Conservation (phyloP, 1,140 invertebrate genomes). For the Caenorhabditis remanei region DNA sequence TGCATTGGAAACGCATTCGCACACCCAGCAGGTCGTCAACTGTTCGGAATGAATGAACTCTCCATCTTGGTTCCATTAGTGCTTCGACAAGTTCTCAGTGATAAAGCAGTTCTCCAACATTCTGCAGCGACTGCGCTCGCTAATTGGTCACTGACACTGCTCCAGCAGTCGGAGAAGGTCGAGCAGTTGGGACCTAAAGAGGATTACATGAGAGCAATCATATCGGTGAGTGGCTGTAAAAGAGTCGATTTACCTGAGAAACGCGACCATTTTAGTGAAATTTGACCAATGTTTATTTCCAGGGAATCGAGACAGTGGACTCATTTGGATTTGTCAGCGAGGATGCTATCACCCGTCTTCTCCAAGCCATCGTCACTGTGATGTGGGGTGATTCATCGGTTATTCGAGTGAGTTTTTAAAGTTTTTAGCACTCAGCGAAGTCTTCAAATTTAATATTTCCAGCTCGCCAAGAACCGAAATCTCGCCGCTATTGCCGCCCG, state of each 20-base stretch:
- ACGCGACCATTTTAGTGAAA: neutral
- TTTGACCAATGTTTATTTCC: neutral
- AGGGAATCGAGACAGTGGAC: conserved; percentile 49
- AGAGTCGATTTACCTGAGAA: no score
- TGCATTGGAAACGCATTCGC: conserved; percentile 69
- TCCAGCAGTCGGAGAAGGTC: conserved; percentile 65
- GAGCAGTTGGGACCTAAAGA: conserved; percentile 73
- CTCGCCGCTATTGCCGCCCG: conserved; percentile 65
- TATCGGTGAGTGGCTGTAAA: conserved; percentile 51
- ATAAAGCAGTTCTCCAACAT: conserved; percentile 61
- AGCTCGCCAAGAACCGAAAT: conserved; percentile 68
- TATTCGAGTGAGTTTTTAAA: conserved; percentile 63
- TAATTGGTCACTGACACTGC: conserved; percentile 68
- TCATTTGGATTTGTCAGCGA: conserved; percentile 63
- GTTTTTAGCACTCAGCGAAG: neutral
- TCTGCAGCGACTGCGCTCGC: conserved; percentile 69
- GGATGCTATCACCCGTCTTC: conserved; percentile 67
- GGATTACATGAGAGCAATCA: conserved; percentile 69
- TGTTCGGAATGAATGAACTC: conserved; percentile 61
- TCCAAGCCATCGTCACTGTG: conserved; percentile 71
- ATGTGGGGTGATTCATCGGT: conserved; percentile 73
- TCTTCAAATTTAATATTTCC: conserved; percentile 37
- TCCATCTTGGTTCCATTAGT: conserved; percentile 61
- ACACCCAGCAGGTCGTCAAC: conserved; percentile 67
- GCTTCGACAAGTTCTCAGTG: conserved; percentile 8